Conservation (phyloP, 2,113 vertebrate species). For the human (Homo sapiens) region GRCh38 chr4:185852501-185853000, state of each 20-base stretch:
- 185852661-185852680: fast-evolving
- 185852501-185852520: neutral
- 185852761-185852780: neutral
- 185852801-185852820: neutral
- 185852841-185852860: neutral
- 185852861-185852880: neutral
- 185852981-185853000: neutral
- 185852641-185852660: neutral
- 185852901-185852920: neutral
- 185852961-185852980: fast-evolving
- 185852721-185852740: neutral
- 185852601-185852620: neutral
- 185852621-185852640: neutral
- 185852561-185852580: neutral
- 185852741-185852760: neutral
- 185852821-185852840: neutral
- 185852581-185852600: neutral
- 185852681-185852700: neutral
- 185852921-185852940: neutral
- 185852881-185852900: neutral
- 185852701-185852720: neutral
- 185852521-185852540: neutral
- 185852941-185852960: neutral
- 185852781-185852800: neutral
- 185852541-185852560: neutral